phyloP scores from a whole-genome alignment of 2,888 invertebrate species.

The Troilus luridus region DNA sequence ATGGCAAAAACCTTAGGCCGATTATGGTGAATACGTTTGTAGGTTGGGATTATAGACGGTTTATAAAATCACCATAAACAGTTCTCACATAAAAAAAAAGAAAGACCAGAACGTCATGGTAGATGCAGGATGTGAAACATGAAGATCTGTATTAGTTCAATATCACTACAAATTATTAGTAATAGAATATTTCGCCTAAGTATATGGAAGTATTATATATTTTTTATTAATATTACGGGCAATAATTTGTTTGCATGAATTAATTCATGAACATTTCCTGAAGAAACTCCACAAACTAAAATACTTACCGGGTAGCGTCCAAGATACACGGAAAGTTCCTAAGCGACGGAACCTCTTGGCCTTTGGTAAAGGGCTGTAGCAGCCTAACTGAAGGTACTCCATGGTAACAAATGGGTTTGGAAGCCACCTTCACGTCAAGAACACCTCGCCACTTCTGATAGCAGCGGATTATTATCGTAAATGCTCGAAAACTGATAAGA shows the following conservation, averaged over 20 bases:
- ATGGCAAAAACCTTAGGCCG: neutral
- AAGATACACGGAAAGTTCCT: neutral
- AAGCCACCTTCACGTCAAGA: neutral
- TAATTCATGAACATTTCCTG: neutral
- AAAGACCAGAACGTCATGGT: neutral
- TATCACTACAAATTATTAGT: neutral
- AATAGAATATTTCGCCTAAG: neutral
- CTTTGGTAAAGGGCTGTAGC: neutral
- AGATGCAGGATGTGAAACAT: neutral
- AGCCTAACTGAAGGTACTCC: slow-evolving; percentile 15
- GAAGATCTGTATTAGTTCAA: neutral
- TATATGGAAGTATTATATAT: no score
- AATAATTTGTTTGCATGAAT: neutral
- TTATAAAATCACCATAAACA: neutral
- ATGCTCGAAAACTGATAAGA: slow-evolving; percentile 19
- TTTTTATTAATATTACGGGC: no score
- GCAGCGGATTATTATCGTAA: slow-evolving; percentile 11
- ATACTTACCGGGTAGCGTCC: slow-evolving; percentile 30
- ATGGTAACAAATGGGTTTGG: neutral
- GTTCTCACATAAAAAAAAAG: neutral
- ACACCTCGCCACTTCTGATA: neutral
- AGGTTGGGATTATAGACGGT: neutral
- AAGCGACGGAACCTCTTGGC: neutral
- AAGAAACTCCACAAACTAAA: neutral
- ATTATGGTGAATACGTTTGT: neutral